These are phyloP conservation scores for Amyelois transitella DNA, from an alignment of 1,140 invertebrate genomes.

Conservation along the genomic window DNA sequence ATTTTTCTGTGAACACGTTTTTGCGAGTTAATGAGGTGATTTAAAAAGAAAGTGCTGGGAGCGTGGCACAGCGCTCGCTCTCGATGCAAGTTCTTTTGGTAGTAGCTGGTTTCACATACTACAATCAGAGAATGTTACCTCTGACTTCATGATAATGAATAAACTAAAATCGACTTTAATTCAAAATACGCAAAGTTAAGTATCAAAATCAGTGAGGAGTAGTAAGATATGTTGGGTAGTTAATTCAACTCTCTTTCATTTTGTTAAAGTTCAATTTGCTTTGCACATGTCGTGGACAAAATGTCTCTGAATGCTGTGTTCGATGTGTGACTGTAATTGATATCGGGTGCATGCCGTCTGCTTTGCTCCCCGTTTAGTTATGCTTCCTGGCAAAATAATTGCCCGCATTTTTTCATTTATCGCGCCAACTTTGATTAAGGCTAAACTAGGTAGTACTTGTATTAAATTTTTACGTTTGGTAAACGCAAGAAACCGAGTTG, in stretches of 20 bases:
- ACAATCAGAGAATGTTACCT: neutral
- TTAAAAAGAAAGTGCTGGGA: conserved; percentile 44
- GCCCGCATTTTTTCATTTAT: neutral
- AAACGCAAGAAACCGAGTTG: too few relatives aligned
- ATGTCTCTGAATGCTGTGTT: neutral
- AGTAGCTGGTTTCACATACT: neutral
- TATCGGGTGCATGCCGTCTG: conserved; percentile 42
- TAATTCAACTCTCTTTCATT: neutral
- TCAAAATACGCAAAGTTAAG: neutral
- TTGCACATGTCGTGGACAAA: neutral
- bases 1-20: conserved; percentile 49
- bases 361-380: conserved; percentile 44
- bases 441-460: too few relatives aligned
- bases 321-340: conserved; percentile 49
- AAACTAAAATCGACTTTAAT: neutral
- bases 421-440: neutral
- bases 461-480: too few relatives aligned
- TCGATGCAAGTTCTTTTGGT: neutral
- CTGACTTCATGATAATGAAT: neutral
- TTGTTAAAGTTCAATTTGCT: neutral
- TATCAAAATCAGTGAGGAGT: neutral
- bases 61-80: neutral
- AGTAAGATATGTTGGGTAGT: neutral
- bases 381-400: conserved; percentile 23
- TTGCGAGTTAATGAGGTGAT: conserved; percentile 58